Evolutionary conservation across 2,888 invertebrate species (phyloP).

Genomic region (Bugula neritina): DNA sequence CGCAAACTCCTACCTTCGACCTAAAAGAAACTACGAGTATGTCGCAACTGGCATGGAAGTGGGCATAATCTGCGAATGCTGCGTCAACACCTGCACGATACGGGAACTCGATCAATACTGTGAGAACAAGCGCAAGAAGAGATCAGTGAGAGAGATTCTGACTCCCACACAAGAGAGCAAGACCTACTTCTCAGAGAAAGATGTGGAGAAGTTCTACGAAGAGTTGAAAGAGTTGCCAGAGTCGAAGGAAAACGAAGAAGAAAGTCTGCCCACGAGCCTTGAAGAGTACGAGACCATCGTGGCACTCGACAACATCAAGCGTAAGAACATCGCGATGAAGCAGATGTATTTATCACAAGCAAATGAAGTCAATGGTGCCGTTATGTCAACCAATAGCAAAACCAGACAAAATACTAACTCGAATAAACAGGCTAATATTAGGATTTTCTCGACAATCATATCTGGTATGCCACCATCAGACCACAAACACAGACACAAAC

Average conservation of each 20-base stretch:
- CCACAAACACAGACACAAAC: no score
- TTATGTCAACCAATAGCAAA: no score
- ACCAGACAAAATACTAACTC: no score
- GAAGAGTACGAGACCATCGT: not conserved
- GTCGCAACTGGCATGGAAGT: no score
- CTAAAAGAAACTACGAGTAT: not conserved
- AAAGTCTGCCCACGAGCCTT: not conserved
- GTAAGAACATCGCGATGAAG: not conserved
- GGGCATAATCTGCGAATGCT: constrained; percentile 30
- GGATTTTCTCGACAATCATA: no score
- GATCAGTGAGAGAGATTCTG: not conserved
- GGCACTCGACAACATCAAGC: not conserved
- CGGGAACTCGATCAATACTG: constrained; percentile 29
- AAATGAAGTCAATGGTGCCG: no score
- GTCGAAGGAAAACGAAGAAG: not conserved
- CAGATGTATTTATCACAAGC: not conserved
- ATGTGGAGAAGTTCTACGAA: not conserved
- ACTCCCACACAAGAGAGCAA: not conserved
- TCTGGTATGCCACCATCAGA: no score
- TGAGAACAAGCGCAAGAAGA: not conserved
- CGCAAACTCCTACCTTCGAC: not conserved
- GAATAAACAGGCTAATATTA: no score
- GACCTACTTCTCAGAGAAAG: not conserved
- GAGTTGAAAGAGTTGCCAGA: not conserved
- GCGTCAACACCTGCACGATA: constrained; percentile 26